These are phyloP conservation scores for Germaria angustata DNA, from an alignment of 2,888 invertebrate species.

Conservation along the genomic window DNA sequence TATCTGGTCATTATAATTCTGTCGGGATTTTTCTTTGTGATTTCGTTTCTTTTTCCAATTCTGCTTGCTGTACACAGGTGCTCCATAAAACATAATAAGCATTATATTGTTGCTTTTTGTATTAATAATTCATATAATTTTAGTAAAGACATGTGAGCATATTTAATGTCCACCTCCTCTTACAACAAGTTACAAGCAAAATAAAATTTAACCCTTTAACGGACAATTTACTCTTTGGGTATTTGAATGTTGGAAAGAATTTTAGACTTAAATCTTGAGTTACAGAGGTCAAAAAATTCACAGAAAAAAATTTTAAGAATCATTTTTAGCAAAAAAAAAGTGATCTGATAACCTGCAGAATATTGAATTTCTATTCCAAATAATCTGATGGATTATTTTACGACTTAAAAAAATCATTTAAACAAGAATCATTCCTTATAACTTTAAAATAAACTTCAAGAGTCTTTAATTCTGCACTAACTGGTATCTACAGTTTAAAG, in stretches of 20 bases:
- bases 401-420: too few relatives aligned
- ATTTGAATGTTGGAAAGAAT: background rate
- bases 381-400: too few relatives aligned
- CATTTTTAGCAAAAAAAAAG: too few relatives aligned
- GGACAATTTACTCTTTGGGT: background rate
- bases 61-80: conserved; percentile 35
- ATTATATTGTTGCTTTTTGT: conserved; percentile 16
- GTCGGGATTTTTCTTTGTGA: background rate
- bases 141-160: conserved; percentile 2
- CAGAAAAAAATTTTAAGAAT: too few relatives aligned
- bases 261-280: too few relatives aligned
- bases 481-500: too few relatives aligned
- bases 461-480: too few relatives aligned
- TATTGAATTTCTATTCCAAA: too few relatives aligned
- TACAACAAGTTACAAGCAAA: background rate
- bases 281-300: too few relatives aligned
- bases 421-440: too few relatives aligned
- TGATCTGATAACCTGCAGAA: too few relatives aligned
- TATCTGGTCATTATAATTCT: background rate
- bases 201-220: background rate
- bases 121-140: background rate
- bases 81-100: conserved; percentile 29
- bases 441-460: too few relatives aligned
- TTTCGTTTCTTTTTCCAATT: background rate
- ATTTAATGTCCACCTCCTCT: background rate